Conservation (phyloP, 2,888 invertebrate genomes). For the Ophion obscuratus region DNA sequence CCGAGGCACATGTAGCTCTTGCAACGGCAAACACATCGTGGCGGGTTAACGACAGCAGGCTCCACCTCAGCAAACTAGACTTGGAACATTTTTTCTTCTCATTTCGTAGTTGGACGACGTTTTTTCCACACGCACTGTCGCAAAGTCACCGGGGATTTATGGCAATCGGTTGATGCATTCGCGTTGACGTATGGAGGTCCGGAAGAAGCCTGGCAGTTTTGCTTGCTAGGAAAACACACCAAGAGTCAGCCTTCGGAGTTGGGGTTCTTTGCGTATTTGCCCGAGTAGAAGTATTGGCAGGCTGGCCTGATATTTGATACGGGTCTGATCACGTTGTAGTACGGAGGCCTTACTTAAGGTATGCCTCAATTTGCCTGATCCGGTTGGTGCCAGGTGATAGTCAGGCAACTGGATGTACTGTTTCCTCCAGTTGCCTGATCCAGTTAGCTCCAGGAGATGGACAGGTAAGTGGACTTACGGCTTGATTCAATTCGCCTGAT, state of each 20-base stretch:
- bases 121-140: neutral
- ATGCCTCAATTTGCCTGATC: too few relatives aligned
- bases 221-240: neutral
- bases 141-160: neutral
- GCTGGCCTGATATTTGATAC: too few relatives aligned
- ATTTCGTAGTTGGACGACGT: neutral
- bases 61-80: slow-evolving; percentile 40
- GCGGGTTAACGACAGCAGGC: slow-evolving; percentile 46
- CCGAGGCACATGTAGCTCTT: slow-evolving; percentile 14
- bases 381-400: too few relatives aligned
- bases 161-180: neutral
- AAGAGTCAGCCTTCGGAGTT: slow-evolving; percentile 4
- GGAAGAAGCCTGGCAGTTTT: neutral
- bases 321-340: too few relatives aligned
- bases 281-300: too few relatives aligned
- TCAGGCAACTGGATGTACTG: too few relatives aligned
- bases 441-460: too few relatives aligned
- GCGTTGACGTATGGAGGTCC: neutral
- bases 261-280: slow-evolving; percentile 9
- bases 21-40: slow-evolving; percentile 5
- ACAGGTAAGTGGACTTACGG: too few relatives aligned
- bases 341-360: too few relatives aligned
- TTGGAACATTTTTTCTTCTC: slow-evolving; percentile 5
- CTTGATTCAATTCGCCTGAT: too few relatives aligned
- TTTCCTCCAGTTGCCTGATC: too few relatives aligned